Conservation (phyloP, 2,888 invertebrate species). For the Cancer borealis region DNA sequence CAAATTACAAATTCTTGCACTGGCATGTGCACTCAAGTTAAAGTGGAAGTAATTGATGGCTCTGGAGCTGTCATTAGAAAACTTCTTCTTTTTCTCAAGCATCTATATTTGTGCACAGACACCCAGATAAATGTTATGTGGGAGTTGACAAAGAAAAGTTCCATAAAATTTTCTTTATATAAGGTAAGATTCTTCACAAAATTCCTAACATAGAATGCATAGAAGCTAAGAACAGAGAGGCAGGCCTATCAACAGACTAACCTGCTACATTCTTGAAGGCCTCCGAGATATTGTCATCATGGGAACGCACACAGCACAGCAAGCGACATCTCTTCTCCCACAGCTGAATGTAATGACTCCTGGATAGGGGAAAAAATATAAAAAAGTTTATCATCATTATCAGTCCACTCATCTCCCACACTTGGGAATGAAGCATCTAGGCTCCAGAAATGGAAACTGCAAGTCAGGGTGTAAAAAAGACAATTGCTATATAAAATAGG, state of each 20-base stretch:
- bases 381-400: constrained; percentile 81
- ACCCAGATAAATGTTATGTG: not conserved
- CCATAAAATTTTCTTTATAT: not conserved
- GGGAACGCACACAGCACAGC: constrained; percentile 87
- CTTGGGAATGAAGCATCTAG: not conserved
- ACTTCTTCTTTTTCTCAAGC: not conserved
- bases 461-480: not conserved
- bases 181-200: not conserved
- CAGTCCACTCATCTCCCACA: not conserved
- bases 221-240: not conserved
- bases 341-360: constrained; percentile 79
- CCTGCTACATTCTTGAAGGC: constrained; percentile 90
- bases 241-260: constrained; percentile 78
- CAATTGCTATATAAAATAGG: not conserved
- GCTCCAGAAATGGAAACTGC: not conserved
- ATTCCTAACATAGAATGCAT: not conserved
- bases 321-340: constrained; percentile 88
- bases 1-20: not conserved
- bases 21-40: not conserved
- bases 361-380: constrained; percentile 78
- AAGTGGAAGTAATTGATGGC: not conserved
- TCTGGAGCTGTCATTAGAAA: not conserved
- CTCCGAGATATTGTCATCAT: constrained; percentile 87
- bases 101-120: not conserved
- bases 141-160: not conserved